These are phyloP conservation scores for Nyctibius grandis DNA, from an alignment of 2,797 vertebrate genomes.

Conservation along the genomic window DNA sequence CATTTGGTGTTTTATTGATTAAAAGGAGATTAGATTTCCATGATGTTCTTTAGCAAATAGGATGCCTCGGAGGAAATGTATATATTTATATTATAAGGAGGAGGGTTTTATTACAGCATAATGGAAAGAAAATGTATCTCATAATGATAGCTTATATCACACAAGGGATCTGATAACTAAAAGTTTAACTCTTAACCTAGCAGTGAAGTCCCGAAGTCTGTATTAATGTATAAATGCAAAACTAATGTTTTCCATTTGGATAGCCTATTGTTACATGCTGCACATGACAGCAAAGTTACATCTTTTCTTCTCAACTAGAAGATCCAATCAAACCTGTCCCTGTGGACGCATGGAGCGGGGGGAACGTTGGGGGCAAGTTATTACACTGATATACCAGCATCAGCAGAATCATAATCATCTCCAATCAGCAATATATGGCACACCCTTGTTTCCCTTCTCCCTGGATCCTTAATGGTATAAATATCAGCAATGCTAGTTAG, in stretches of 20 bases:
- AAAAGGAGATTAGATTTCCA: slow-evolving; percentile 74
- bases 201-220: slow-evolving; percentile 22
- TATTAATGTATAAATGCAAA: neutral
- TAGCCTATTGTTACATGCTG: neutral
- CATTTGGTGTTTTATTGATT: slow-evolving; percentile 74
- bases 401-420: neutral
- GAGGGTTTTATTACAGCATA: slow-evolving; percentile 66
- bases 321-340: neutral
- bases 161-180: slow-evolving; percentile 62
- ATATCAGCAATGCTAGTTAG: neutral
- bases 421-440: neutral
- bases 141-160: slow-evolving; percentile 70
- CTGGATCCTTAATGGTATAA: neutral
- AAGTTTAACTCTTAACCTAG: slow-evolving; percentile 66
- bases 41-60: slow-evolving; percentile 71
- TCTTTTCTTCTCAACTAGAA: neutral
- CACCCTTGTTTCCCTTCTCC: neutral
- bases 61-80: slow-evolving; percentile 70
- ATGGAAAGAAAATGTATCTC: slow-evolving; percentile 72
- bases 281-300: neutral
- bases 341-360: neutral
- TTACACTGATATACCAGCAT: neutral
- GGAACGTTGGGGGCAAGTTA: neutral
- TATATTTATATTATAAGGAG: slow-evolving; percentile 70
- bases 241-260: neutral